Evolutionary conservation across 2,797 vertebrate genomes (phyloP).

Genomic region (Galagoides demidoff): DNA sequence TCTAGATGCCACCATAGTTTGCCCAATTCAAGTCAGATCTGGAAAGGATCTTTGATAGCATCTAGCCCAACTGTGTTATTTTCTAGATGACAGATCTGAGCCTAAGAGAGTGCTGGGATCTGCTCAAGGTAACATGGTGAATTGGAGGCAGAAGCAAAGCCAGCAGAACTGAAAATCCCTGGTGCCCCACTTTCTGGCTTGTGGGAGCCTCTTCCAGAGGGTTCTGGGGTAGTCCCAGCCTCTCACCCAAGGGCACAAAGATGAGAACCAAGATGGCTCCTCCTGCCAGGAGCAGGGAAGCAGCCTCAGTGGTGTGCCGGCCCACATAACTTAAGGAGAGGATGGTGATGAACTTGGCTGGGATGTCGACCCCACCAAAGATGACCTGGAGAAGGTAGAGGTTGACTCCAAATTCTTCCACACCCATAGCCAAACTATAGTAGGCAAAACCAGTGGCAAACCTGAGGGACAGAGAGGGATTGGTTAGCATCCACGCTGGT

Average conservation of each 20-base stretch:
- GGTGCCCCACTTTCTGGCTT: background rate
- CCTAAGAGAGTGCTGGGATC: background rate
- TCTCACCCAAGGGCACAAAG: conserved; percentile 90
- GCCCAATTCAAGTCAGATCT: background rate
- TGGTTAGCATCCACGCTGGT: background rate
- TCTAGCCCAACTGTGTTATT: background rate
- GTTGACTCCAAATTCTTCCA: conserved; percentile 94
- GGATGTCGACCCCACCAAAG: conserved; percentile 94
- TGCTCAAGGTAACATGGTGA: background rate
- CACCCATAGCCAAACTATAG: conserved; percentile 94
- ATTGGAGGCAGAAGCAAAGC: background rate
- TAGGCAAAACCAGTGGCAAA: conserved; percentile 95
- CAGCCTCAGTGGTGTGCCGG: conserved; percentile 88
- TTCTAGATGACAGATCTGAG: background rate
- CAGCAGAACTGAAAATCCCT: background rate
- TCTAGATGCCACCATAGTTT: background rate
- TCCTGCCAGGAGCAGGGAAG: conserved; percentile 88
- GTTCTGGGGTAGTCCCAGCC: too few relatives aligned
- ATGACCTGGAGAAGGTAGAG: conserved; percentile 94
- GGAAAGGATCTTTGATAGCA: background rate
- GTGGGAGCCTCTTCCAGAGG: background rate
- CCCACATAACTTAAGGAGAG: conserved; percentile 89
- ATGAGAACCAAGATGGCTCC: conserved; percentile 89
- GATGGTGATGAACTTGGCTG: conserved; percentile 90
- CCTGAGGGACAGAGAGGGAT: conserved; percentile 84